Conservation (phyloP, 2,113 vertebrate species). For the Paraplagusia blochii region DNA sequence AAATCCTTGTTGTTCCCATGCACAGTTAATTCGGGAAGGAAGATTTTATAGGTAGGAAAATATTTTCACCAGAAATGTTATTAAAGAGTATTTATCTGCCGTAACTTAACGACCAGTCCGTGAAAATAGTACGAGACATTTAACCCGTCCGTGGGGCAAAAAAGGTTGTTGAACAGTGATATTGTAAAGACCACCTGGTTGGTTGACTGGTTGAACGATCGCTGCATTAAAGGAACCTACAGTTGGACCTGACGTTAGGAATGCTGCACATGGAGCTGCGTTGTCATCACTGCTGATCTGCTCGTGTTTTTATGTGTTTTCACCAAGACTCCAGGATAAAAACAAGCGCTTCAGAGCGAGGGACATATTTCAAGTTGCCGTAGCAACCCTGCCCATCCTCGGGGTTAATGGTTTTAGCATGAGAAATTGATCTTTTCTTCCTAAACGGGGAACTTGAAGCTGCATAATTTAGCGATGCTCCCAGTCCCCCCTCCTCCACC, state of each 20-base stretch:
- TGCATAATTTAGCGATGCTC: slow-evolving; percentile 59
- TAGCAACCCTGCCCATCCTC: slow-evolving; percentile 47
- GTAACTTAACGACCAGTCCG: too few relatives aligned
- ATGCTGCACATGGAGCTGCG: too few relatives aligned
- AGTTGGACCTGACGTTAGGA: neutral
- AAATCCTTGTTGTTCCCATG: too few relatives aligned
- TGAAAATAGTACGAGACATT: too few relatives aligned
- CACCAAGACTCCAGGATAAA: neutral
- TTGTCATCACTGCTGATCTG: slow-evolving; percentile 6
- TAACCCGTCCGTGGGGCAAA: too few relatives aligned
- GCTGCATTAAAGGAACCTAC: neutral
- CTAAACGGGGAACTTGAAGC: slow-evolving; percentile 59
- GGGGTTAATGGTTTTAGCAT: slow-evolving; percentile 53
- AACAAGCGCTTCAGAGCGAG: slow-evolving; percentile 52
- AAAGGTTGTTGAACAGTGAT: too few relatives aligned
- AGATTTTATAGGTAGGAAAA: too few relatives aligned
- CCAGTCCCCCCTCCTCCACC: neutral
- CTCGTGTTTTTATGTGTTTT: slow-evolving; percentile 2
- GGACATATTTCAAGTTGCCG: slow-evolving; percentile 51
- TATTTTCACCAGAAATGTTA: too few relatives aligned
- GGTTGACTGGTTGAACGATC: too few relatives aligned
- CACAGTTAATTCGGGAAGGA: too few relatives aligned
- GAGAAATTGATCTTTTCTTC: slow-evolving; percentile 62
- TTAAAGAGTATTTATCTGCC: too few relatives aligned
- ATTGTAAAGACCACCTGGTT: too few relatives aligned